Evolutionary conservation across 2,797 vertebrate species (phyloP).

Genomic region (Sternotherus odoratus): DNA sequence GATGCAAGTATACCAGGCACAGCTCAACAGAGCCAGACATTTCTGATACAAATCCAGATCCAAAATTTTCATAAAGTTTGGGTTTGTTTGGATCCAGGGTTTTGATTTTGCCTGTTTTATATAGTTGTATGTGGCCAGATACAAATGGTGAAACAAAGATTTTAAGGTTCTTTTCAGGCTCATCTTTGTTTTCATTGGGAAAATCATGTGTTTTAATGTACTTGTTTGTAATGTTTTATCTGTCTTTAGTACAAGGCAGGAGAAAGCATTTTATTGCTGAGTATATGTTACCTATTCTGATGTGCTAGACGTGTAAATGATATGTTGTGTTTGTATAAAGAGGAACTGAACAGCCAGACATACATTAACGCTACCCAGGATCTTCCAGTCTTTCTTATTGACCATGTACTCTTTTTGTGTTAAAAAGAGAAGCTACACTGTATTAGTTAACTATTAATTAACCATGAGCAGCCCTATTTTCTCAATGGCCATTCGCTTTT

Average conservation of each 20-base stretch:
- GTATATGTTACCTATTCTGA: constrained; percentile 49
- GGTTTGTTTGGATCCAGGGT: neutral
- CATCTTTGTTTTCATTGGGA: constrained; percentile 62
- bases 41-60: neutral
- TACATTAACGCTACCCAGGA: neutral
- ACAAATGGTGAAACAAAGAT: constrained; percentile 23
- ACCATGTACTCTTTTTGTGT: neutral
- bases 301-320: constrained; percentile 42
- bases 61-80: neutral
- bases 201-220: constrained; percentile 28
- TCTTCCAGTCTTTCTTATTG: neutral
- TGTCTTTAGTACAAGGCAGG: neutral
- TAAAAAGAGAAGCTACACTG: neutral
- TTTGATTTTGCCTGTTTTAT: neutral
- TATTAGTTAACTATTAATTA: neutral
- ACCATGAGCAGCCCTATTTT: neutral
- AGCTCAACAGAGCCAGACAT: neutral
- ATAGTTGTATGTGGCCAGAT: neutral
- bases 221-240: constrained; percentile 63
- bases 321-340: constrained; percentile 21
- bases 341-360: neutral
- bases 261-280: neutral
- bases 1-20: neutral
- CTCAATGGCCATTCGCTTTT: constrained; percentile 1
- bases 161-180: constrained; percentile 12